Percentiles rank a stretch among this genome's conserved stretches.
Conservation (phyloP, 2,888 invertebrate genomes). For the Tridacna gigas region DNA sequence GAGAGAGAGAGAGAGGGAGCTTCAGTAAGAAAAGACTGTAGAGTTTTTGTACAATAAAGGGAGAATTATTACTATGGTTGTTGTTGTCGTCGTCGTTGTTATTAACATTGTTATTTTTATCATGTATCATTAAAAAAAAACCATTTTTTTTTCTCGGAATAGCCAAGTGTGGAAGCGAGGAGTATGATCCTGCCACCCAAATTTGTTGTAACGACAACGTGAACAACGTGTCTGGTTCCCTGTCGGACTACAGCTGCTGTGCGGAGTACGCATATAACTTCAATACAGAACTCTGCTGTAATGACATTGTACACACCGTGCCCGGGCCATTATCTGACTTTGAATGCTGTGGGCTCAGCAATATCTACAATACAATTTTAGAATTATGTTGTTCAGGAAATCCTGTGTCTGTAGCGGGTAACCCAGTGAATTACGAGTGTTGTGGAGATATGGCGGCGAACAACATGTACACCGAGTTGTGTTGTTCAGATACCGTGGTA, state of each 20-base stretch:
- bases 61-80: too few relatives aligned
- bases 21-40: too few relatives aligned
- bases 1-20: too few relatives aligned
- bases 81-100: too few relatives aligned
- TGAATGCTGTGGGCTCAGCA: slow-evolving; percentile 17
- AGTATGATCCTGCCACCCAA: slow-evolving; percentile 8
- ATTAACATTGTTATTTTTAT: too few relatives aligned
- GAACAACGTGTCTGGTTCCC: neutral
- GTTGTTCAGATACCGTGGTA: slow-evolving; percentile 15
- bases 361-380: slow-evolving; percentile 11
- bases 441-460: neutral
- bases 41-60: too few relatives aligned
- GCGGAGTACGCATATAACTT: neutral
- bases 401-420: neutral
- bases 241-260: neutral
- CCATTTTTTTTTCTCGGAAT: too few relatives aligned
- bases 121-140: too few relatives aligned
- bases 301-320: neutral
- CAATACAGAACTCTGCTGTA: neutral
- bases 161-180: neutral
- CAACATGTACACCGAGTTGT: neutral
- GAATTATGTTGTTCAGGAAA: slow-evolving; percentile 21
- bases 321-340: neutral
- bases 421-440: neutral
- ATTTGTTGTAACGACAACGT: neutral